Evolutionary conservation across 2,113 vertebrate species (phyloP).

Genomic region (Equus quagga): DNA sequence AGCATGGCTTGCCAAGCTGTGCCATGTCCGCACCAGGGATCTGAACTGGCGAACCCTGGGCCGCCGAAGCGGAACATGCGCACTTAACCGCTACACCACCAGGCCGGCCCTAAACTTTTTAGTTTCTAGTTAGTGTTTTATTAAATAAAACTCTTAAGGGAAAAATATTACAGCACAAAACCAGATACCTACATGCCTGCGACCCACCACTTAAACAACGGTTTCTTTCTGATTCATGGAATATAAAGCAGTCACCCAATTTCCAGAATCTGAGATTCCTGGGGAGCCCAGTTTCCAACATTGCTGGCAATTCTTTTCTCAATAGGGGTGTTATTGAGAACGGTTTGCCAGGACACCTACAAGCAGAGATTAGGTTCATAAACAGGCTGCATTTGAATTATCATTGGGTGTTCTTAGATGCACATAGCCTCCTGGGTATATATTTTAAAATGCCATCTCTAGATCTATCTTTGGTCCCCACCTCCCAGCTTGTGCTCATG

Average conservation of each 20-base stretch:
- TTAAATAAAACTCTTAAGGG: constrained; percentile 43
- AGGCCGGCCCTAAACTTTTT: not conserved
- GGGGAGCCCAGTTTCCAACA: constrained; percentile 24
- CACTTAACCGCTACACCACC: too few species aligned
- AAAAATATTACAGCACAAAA: not conserved
- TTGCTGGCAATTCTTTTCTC: constrained; percentile 65
- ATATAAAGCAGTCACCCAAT: not conserved
- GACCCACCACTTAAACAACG: constrained; percentile 37
- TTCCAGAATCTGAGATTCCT: constrained; percentile 14
- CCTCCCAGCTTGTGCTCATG: constrained; percentile 19
- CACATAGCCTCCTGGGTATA: constrained; percentile 45
- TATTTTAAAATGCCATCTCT: constrained; percentile 46
- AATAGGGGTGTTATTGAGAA: constrained; percentile 67
- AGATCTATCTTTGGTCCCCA: constrained; percentile 62
- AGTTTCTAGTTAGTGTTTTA: constrained; percentile 38
- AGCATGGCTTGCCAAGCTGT: too few species aligned
- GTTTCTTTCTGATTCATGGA: constrained; percentile 28
- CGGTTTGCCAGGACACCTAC: constrained; percentile 50
- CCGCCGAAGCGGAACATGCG: too few species aligned
- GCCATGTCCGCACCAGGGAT: too few species aligned
- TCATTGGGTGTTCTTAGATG: constrained; percentile 49
- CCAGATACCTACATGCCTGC: not conserved
- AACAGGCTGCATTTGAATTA: constrained; percentile 51
- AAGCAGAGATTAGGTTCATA: constrained; percentile 57
- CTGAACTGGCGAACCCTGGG: too few species aligned